Base-by-base conservation (phyloP, 2,888 invertebrate genomes). In the Ectemnius lituratus region DNA sequence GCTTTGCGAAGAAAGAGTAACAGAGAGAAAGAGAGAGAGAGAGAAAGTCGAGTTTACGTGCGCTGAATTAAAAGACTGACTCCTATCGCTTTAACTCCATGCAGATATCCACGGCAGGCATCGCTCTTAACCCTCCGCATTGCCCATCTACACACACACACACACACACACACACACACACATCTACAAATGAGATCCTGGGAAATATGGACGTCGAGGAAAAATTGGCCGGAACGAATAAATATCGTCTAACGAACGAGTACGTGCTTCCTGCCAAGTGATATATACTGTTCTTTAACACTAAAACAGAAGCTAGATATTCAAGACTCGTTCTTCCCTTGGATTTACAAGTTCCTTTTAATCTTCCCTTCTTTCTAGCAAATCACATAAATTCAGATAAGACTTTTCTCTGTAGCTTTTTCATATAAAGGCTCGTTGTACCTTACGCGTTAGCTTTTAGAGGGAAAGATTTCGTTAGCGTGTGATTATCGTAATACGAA, bases 191-290 rank as follows among this genome's bases (percentile, higher is more conserved):
- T 45, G 65, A 66, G 73, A 52, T 62, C 58, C 66, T 27, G 62
- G 70, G 61, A 70, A 70, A 70, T 62, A 66, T 52, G 69, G 37
- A 6, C 6, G 62, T 14, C 59, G 20, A 37, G 71, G 75, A 76
- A 76, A 76, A 76, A 76, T 76, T 76, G 65, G 59, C 76, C 76
- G 76, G 75, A 76, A 76, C 76, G 63, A 75, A 76, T 76, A 76
- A 76, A 76, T 76, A 76, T 76, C 76, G 70, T 58, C 60, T 70
- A 70, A 76, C 76, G 75, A 76, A 76, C 75, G 62, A 56, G 74
- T 45, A 47, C 49, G 18, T n/a, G 45, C 16, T 45, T 65, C 11
- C 37, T 4, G 52, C 52, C n/a, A 2, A 47, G 47, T 14, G 47
- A 47, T 47, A 47, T 23, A 23, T 23, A 20, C 2, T 23, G 2